phyloP scores from a whole-genome alignment of 2,797 vertebrate genomes.

The Silurus aristotelis region DNA sequence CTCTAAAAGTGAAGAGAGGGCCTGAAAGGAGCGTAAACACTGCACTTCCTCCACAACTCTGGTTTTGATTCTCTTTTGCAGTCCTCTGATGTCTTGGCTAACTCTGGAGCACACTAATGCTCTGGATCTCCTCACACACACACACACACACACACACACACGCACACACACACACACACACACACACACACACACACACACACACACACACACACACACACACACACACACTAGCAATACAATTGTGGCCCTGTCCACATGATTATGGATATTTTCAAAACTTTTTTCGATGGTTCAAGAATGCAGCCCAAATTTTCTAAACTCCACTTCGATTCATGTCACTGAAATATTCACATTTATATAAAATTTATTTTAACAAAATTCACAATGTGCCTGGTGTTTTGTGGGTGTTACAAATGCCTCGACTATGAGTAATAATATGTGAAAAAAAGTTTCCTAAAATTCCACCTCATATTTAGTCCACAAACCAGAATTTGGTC shows the following conservation, averaged over 20 bases:
- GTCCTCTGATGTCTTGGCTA: constrained; percentile 51
- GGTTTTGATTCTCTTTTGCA: constrained; percentile 68
- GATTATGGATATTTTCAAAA: neutral
- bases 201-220: neutral
- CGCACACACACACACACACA: constrained; percentile 29
- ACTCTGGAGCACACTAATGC: constrained; percentile 48
- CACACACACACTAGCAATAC: neutral
- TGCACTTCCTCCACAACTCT: constrained; percentile 67
- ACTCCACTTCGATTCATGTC: neutral
- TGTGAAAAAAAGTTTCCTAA: neutral
- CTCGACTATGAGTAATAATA: neutral
- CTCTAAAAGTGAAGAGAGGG: constrained; percentile 66
- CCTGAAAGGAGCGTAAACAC: constrained; percentile 69
- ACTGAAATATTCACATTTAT: neutral
- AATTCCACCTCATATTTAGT: neutral
- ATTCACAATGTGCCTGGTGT: too few species aligned
- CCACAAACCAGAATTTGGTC: neutral
- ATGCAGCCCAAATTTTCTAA: neutral
- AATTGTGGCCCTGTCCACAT: neutral
- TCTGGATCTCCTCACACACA: constrained; percentile 50
- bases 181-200: neutral
- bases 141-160: constrained; percentile 48
- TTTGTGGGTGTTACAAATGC: too few species aligned
- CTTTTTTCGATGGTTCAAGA: neutral
- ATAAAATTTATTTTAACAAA: neutral